Base-by-base conservation (phyloP, 2,797 vertebrate genomes). In the Syndactyla subalaris region DNA sequence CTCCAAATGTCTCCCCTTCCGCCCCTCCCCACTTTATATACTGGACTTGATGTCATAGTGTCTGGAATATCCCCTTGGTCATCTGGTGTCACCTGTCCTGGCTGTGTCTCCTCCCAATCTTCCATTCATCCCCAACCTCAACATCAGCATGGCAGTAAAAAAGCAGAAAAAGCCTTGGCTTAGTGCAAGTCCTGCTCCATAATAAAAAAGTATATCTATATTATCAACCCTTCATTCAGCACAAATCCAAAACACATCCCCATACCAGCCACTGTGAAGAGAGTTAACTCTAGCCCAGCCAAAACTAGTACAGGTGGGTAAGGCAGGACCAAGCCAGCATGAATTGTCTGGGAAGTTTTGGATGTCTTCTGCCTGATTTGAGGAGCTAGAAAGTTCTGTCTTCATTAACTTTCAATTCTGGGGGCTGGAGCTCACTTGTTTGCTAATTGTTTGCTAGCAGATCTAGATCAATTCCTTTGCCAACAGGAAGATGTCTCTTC, bases 61-160 rank as follows among this genome's bases (percentile, higher is more conserved):
- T 32, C 11, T 78, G 36, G 26, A 43, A 15, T 15, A 36, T 7
- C 26, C 41, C 14, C 36, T 27, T 27, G 32, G 14, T 36, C 36
- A 36, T 7, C 9, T 78, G 9, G 26, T 26, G 22, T 57, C 22
- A 32, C 49, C 30, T 71, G 34, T 41, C 30, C 49, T 14, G 6
- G 7, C 12, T 86, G 30, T 36, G 14, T 36, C 57, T 22, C 26
- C 41, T 71, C 8, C 11, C 32, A n/a, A 1, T 3, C 30, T 67
- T 15, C 10, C 22, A 36, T 6, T 34, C 3, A 32, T 8, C 7
- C 9, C 8, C 26, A 57, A 3, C 14, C 48, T 57, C 49, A 43
- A 78, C 4, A 4, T 22, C 36, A 57, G 1, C 1, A 1, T 3
- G 9, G 58, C 26, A 63, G 43, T 2, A 41, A 4, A 63, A 46